Percentiles rank a stretch among this genome's conserved stretches.
Evolutionary conservation across 2,888 invertebrate genomes (phyloP).

Genomic region (Plebejus melissa): DNA sequence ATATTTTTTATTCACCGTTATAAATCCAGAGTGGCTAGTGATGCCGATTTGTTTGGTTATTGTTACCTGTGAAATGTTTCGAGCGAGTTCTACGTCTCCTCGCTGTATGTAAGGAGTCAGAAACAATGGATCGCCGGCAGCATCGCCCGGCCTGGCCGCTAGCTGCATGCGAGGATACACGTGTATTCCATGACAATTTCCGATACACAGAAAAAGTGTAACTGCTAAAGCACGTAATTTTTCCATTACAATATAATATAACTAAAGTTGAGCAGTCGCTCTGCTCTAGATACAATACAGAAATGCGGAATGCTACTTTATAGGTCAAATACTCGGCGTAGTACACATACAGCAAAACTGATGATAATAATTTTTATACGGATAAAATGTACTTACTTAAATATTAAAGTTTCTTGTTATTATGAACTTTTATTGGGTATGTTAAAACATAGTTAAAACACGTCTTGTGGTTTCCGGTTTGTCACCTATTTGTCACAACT

Average conservation of each 20-base stretch:
- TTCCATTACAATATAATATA: neutral
- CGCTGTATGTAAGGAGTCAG: constrained; percentile 78
- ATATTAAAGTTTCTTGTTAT: no score
- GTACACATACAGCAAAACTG: neutral
- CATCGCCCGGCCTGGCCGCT: constrained; percentile 40
- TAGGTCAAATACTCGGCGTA: neutral
- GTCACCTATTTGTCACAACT: no score
- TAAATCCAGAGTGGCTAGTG: constrained; percentile 79
- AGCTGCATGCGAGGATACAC: constrained; percentile 60
- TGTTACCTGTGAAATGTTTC: constrained; percentile 56
- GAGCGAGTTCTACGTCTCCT: constrained; percentile 69
- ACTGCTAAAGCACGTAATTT: constrained; percentile 8
- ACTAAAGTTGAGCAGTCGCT: neutral
- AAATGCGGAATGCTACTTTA: neutral
- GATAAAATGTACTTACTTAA: no score
- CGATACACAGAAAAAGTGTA: neutral
- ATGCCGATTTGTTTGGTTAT: constrained; percentile 60
- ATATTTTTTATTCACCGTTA: constrained; percentile 78
- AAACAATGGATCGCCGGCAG: constrained; percentile 70
- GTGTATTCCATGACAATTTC: neutral
- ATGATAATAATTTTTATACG: no score
- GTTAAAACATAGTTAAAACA: no score
- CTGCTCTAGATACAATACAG: neutral
- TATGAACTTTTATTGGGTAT: no score
- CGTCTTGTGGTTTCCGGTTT: no score